Base-by-base conservation (phyloP, 1,140 invertebrate genomes). In the Drosophila subpulchrella region DNA sequence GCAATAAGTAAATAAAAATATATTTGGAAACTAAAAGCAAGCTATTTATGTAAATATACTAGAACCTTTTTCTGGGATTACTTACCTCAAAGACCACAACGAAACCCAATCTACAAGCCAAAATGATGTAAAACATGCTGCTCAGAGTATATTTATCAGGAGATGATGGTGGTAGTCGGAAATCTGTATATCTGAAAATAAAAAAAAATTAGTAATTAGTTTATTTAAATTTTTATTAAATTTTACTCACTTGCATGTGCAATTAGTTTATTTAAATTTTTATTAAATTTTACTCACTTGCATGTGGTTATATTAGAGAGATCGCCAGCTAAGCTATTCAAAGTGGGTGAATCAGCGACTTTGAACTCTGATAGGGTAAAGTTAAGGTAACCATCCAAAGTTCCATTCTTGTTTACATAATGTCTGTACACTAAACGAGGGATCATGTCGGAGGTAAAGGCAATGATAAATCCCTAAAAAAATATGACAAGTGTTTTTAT, bases 391-490 rank as follows among this genome's bases (percentile, higher is more conserved):
- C 97, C 96, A 58, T 95, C 81, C 47, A 98, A 86, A 13, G 93
- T 94, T 17, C 95, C 92, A 91, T 96, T 92, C 17, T 93, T 68
- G 48, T 94, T 95, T 13, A 95, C 93, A 5, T 93, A 92, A 39
- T 95, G 93, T 66, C 93, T 93, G 93, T 99, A 99, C 8, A 99
- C 96, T 46, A 99, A 84, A 50, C 96, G 95, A 12, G 98, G 98
- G 71, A 99, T 97, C 93, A 99, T 98, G 85, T 99, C 98, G 0
- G 98, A 99, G 4, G 98, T 99, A 93, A 99, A 99, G 39, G 98
- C 98, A 90, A 99, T 99, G 54, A 99, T 98, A 85, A 99, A 98
- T 53, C 97, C 98, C 98, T 99, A 93, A 63, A 93, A 63, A 86
- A 41, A 38, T 8, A 6, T 13, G 0, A 27, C 12, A 5, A 8